Base-by-base conservation (phyloP, 2,113 vertebrate species). In the Piprites chloris region DNA sequence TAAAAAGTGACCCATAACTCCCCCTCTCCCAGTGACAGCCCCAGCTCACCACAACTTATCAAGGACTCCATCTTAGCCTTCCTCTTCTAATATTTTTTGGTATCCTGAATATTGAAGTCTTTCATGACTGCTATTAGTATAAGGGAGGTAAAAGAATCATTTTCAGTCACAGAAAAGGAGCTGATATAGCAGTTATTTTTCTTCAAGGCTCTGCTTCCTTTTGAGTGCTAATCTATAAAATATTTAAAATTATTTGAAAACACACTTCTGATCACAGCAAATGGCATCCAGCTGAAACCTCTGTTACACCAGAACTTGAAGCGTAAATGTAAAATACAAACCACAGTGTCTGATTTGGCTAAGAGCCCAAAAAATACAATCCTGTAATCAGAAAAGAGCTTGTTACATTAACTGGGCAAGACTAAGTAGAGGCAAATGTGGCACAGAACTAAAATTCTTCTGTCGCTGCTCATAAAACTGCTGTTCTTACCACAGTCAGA, bases 221-320 rank as follows among this genome's bases (percentile, higher is more conserved):
- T 87, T 78, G 35, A 84, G 30, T 67, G 39, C 42, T 90, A 46
- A 77, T 39, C 50, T 83, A 88, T 95, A 67, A 96, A 96, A 95
- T 90, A 95, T 93, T 94, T 63, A 37, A 83, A 90, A 84, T 56
- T 52, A 35, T 85, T 93, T 96, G 62, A 93, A 93, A 96, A 52
- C 30, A 85, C 33, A 35, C 63, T 84, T 87, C 59, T 95, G 59
- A 90, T 80, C 33, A 50, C 35, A 87, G 72, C 35, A 95, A 85
- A 76, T 63, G 30, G 9, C 49, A 62, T 47, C 78, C 63, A 85
- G 0, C 1, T 95, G 67, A 90, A 96, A 73, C 14, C 17, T 83
- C 42, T 77, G 24, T 62, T 37, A 89, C 56, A 53, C 75, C 58
- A 87, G 53, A 91, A 82, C 20, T 9, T 12, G 12, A 49, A 85